Evolutionary conservation across 2,888 invertebrate species (phyloP).

Genomic region (Cantharis rustica): DNA sequence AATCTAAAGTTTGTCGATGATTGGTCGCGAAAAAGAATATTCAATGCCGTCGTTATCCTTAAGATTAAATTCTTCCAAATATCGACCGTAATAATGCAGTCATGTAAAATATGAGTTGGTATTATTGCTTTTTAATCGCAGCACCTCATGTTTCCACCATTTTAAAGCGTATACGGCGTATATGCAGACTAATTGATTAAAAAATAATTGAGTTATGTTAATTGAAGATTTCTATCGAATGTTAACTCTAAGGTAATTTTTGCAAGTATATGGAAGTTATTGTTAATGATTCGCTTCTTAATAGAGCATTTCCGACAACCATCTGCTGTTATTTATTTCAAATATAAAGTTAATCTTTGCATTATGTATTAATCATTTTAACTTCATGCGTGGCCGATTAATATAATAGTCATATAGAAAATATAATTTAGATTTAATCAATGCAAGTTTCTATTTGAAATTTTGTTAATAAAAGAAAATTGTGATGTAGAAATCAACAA

Average conservation of each 20-base stretch:
- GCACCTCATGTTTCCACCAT: not conserved
- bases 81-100: not conserved
- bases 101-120: not conserved
- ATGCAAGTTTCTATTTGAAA: not conserved
- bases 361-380: constrained; percentile 12
- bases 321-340: constrained; percentile 19
- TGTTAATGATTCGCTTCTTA: constrained; percentile 20
- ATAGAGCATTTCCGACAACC: constrained; percentile 24
- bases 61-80: not conserved
- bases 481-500: not conserved
- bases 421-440: not conserved
- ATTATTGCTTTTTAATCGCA: not conserved
- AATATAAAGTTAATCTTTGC: constrained; percentile 10
- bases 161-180: not conserved
- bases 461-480: not conserved
- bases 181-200: not conserved
- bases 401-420: not conserved
- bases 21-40: not conserved
- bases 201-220: constrained; percentile 1
- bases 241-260: constrained; percentile 18
- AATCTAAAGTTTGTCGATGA: not conserved
- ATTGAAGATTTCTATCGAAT: constrained; percentile 15
- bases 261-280: constrained; percentile 18
- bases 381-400: not conserved
- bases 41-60: not conserved